Base-by-base conservation (phyloP, 2,113 vertebrate species). In the Gambusia affinis region DNA sequence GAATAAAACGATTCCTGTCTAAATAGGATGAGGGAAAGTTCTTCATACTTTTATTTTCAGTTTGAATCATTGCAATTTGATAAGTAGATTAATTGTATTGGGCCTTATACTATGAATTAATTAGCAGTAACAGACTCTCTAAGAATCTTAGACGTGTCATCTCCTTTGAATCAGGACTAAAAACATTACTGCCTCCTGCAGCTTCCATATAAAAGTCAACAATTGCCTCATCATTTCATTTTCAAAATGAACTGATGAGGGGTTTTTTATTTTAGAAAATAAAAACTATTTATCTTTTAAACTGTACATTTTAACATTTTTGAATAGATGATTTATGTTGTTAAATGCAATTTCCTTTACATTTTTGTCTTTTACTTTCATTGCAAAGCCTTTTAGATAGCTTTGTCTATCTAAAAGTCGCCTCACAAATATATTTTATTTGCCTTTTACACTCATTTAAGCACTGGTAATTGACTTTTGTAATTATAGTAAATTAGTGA, bases 401-500 rank as follows among this genome's bases (percentile, higher is more conserved):
- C 51, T 57, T 57, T 57, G 51, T 57, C 17, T 57, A n/a, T n/a
- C 33, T 8, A 5, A n/a, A 24, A 5, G 7, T 22, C 17, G 22
- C 22, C 17, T n/a, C 10, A 57, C 51, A 57, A 57, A 57, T 57
- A 57, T 1, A 31, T 72, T 85, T 17, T 10, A 15, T 2, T 64
- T 33, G 7, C 12, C 14, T 57, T 33, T 70, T 35, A 35, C 12
- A 57, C 42, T 51, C 10, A 57, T 57, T 82, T 84, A 64, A 69
- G 69, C 64, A 54, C 42, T 73, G 54, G 60, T 39, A 69, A 86
- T 90, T 78, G 70, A n/a, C n/a, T 42, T 62, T 77, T 73, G 27
- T 75, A 75, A 89, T 80, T 88, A 73, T 37, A 75, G 54, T 70
- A 73, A 76, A 85, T 60, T 79, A 84, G 83, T 87, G 80, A 79